These are phyloP conservation scores for Atlantisia rogersi DNA, from an alignment of 2,113 vertebrate genomes.

Conservation along the genomic window DNA sequence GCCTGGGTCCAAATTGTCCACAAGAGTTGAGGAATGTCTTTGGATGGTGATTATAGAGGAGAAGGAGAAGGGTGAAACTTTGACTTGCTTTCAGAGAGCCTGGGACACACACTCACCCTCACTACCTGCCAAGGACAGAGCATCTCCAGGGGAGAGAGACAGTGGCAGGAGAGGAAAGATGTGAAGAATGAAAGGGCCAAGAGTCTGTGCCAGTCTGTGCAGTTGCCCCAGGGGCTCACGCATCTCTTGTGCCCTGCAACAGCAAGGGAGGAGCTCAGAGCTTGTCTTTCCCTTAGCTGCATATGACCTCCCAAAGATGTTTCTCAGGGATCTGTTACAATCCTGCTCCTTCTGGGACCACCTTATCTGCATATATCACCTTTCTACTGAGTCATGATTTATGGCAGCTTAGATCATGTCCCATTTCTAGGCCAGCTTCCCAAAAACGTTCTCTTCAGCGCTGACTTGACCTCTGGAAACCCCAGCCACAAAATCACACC, in stretches of 20 bases:
- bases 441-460: accelerated
- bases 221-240: neutral
- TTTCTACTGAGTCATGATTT: neutral
- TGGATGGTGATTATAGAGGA: neutral
- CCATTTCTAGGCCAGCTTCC: neutral
- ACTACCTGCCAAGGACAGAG: neutral
- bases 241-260: neutral
- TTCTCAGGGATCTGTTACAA: neutral
- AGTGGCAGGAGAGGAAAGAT: neutral
- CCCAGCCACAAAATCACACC: neutral
- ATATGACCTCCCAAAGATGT: neutral
- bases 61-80: neutral
- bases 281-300: neutral
- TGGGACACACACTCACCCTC: accelerated
- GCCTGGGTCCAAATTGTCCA: neutral
- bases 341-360: neutral
- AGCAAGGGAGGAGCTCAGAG: neutral
- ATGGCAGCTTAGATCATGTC: neutral
- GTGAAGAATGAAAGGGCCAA: neutral
- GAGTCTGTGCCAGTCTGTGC: neutral
- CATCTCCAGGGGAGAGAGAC: neutral
- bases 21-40: neutral
- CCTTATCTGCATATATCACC: neutral
- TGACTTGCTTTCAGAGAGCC: neutral
- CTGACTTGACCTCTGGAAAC: neutral